These are phyloP conservation scores for Echinarachnius parma DNA, from an alignment of 53 echinoderm and acorn worm genomes.

Conservation along the genomic window DNA sequence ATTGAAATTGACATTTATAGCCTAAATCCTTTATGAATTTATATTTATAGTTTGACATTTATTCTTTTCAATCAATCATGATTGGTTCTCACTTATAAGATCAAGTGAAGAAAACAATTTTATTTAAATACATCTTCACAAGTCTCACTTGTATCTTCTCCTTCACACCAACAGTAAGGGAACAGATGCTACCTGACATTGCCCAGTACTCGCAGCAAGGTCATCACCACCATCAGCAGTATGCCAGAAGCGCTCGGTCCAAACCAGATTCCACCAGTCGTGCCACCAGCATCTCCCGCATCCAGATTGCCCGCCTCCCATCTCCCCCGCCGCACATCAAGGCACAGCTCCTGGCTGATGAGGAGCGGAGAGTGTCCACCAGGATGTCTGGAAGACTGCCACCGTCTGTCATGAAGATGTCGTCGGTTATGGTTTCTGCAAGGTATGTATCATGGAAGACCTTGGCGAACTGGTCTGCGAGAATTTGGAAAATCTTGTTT, in stretches of 20 bases:
- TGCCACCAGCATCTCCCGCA: conserved; percentile 9
- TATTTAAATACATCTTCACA: no score
- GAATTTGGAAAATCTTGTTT: background rate
- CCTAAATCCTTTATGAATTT: no score
- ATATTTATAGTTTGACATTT: no score
- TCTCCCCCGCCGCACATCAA: conserved; percentile 29
- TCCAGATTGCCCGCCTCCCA: conserved; percentile 38
- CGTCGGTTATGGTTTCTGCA: conserved; percentile 78
- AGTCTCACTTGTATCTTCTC: no score
- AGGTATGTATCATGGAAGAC: conserved; percentile 45
- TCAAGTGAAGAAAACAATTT: no score
- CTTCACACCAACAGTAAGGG: no score
- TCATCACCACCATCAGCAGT: conserved; percentile 14
- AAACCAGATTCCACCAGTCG: conserved; percentile 26
- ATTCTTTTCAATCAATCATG: no score
- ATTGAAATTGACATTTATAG: no score
- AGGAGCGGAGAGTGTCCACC: conserved; percentile 53
- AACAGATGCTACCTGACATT: no score
- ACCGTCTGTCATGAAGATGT: conserved; percentile 84
- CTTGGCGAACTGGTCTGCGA: background rate
- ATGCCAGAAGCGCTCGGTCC: conserved; percentile 1
- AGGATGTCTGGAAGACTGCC: conserved; percentile 58
- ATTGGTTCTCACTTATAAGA: no score
- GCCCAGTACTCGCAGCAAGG: no score
- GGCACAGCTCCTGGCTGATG: conserved; percentile 25